Conservation (phyloP, 2,797 vertebrate species). For the Hafferia zeledoni region DNA sequence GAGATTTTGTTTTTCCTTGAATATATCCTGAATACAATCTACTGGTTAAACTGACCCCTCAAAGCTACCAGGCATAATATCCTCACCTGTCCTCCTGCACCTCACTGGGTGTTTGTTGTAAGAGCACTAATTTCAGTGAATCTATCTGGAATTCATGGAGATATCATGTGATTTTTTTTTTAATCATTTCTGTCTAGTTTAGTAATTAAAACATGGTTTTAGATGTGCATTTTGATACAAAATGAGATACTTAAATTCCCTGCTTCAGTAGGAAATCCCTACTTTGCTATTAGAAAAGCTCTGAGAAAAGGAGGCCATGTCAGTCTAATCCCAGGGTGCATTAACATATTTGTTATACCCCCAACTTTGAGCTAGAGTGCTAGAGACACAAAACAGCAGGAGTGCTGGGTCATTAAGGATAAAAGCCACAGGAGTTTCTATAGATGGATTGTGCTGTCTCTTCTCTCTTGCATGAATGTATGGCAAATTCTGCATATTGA, state of each 20-base stretch:
- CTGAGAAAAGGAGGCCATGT: background rate
- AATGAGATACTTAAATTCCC: background rate
- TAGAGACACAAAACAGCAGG: background rate
- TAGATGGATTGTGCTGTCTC: background rate
- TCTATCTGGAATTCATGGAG: background rate
- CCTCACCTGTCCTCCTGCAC: background rate
- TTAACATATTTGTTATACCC: constrained; percentile 40
- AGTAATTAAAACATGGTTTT: constrained; percentile 26
- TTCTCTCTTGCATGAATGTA: background rate
- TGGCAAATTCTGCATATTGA: background rate
- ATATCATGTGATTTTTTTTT: background rate
- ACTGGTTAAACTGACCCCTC: background rate
- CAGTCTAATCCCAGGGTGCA: constrained; percentile 16
- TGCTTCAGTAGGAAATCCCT: background rate
- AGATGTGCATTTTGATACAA: background rate
- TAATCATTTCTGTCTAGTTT: background rate
- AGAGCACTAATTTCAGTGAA: background rate
- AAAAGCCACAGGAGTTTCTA: background rate
- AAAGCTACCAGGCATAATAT: background rate
- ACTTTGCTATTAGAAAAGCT: background rate
- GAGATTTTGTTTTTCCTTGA: background rate
- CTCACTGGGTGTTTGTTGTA: background rate
- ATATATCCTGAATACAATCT: background rate
- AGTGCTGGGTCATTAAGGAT: constrained; percentile 9
- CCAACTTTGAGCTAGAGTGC: background rate